Base-by-base conservation (phyloP, 37 sponge, comb jelly and placozoan species). In the Oscarella lobularis region DNA sequence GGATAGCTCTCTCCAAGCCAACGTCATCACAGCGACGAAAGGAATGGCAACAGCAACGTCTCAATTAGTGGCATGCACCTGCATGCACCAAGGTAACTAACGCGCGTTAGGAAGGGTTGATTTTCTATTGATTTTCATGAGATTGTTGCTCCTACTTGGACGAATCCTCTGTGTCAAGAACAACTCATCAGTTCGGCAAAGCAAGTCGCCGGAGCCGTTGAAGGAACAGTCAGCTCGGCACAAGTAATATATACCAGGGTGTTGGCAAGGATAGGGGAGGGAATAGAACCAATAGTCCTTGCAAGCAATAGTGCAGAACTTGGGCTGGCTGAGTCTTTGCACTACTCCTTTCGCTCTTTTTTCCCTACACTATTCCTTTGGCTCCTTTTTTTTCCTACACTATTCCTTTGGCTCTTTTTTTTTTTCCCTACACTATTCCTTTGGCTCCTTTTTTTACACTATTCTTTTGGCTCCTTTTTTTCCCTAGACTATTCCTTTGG, bases 181-280 rank as follows among this genome's bases (percentile, higher is more conserved):
- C 82, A 84, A 77, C 79, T 88, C 4, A 84, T 84, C 38, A 80
- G 77, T 30, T 82, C 89, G 20, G 85, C 82, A 35, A 81, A 84
- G 79, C 35, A 36, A 1, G 76, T 81, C 37, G 68, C 75, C 39
- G 81, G 39, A 37, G 72, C 80, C 32, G 77, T 75, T 1, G 77
- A 84, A 40, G 60, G 60, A 48, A 48, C 60, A 48, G 60, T 48
- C 20, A 48, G 60, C 20, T 41, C 81, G 27, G 41, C 79, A 33
- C 89, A 89, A 3, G 91, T 95, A 66, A 85, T 83, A 67, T 82
- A 86, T 67, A n/a, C n/a, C n/a, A n/a, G n/a, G n/a, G n/a, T n/a
- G n/a, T n/a, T n/a, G n/a, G n/a, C n/a, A n/a, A n/a, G n/a, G n/a
- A n/a, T n/a, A n/a, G n/a, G n/a, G n/a, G n/a, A n/a, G n/a, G n/a